A percentile compares a stretch with the other conserved stretches of the same genome.
Conservation (phyloP, 2,113 vertebrate species). For the Hemichromis elongatus region DNA sequence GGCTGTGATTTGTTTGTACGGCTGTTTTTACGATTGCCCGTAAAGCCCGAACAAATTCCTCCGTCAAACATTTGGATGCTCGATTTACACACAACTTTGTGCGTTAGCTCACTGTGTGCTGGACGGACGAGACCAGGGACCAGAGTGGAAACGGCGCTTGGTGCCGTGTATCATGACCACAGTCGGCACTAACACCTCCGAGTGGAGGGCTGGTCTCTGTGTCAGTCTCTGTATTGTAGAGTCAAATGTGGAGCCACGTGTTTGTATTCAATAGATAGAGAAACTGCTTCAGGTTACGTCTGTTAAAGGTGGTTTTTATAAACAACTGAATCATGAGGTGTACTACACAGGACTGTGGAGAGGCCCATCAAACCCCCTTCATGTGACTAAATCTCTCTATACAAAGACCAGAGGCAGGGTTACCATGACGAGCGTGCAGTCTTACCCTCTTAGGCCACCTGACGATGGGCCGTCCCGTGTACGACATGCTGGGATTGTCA, state of each 20-base stretch:
- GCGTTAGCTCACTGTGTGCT: not conserved
- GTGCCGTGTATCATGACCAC: not conserved
- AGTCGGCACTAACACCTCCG: not conserved
- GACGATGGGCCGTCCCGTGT: constrained; percentile 90
- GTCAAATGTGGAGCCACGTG: too few species aligned
- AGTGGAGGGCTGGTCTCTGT: not conserved
- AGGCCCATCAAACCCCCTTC: not conserved
- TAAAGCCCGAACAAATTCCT: not conserved
- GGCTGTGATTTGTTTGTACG: not conserved
- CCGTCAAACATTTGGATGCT: not conserved
- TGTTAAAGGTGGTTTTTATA: not conserved
- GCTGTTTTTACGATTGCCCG: not conserved
- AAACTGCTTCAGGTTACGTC: not conserved
- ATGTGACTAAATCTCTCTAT: not conserved
- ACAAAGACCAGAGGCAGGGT: not conserved
- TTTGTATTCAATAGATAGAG: not conserved
- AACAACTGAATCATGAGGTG: not conserved
- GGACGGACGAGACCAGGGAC: not conserved
- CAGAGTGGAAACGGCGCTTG: not conserved
- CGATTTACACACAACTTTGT: not conserved
- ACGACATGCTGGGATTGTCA: constrained; percentile 87
- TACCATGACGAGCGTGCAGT: not conserved
- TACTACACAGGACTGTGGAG: not conserved
- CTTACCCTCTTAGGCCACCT: constrained; percentile 93
- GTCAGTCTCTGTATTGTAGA: not conserved